Evolutionary conservation across 2,888 invertebrate genomes (phyloP).

Genomic region (Chymomyza amoena): DNA sequence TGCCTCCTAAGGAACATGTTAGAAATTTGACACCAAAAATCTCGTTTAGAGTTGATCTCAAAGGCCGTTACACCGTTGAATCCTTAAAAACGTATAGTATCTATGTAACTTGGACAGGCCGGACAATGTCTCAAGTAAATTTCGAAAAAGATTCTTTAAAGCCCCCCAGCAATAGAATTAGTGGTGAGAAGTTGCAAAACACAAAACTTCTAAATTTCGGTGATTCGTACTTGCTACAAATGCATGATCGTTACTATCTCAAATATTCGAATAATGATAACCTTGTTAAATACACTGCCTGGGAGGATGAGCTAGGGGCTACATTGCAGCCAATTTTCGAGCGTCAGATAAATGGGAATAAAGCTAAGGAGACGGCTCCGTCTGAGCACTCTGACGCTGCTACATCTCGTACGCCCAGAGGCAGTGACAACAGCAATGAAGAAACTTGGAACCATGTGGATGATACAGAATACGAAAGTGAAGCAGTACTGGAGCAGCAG

Average conservation of each 20-base stretch:
- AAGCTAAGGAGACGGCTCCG: not conserved
- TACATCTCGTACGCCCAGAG: slow-evolving; percentile 30
- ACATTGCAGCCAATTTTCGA: slow-evolving; percentile 38
- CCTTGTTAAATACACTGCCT: slow-evolving; percentile 87
- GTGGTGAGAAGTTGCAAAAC: slow-evolving; percentile 89
- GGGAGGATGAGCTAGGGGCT: slow-evolving; percentile 82
- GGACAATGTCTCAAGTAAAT: slow-evolving; percentile 82
- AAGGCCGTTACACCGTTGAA: slow-evolving; percentile 87
- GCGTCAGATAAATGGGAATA: slow-evolving; percentile 38
- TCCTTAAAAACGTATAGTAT: slow-evolving; percentile 89
- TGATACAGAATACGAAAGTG: slow-evolving; percentile 62
- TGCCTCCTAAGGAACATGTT: slow-evolving; percentile 87
- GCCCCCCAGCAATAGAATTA: slow-evolving; percentile 84
- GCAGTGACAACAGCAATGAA: slow-evolving; percentile 44
- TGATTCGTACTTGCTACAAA: slow-evolving; percentile 92
- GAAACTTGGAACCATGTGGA: slow-evolving; percentile 74
- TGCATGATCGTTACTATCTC: slow-evolving; percentile 92
- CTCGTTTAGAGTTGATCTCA: slow-evolving; percentile 84
- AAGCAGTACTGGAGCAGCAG: not conserved
- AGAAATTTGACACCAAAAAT: slow-evolving; percentile 90
- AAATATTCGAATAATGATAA: slow-evolving; percentile 87
- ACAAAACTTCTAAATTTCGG: slow-evolving; percentile 91
- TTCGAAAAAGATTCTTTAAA: slow-evolving; percentile 80
- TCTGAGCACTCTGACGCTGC: slow-evolving; percentile 2
- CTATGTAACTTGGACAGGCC: slow-evolving; percentile 93